These are phyloP conservation scores for Tylochromis polylepis DNA, from an alignment of 2,113 vertebrate species.

Conservation along the genomic window DNA sequence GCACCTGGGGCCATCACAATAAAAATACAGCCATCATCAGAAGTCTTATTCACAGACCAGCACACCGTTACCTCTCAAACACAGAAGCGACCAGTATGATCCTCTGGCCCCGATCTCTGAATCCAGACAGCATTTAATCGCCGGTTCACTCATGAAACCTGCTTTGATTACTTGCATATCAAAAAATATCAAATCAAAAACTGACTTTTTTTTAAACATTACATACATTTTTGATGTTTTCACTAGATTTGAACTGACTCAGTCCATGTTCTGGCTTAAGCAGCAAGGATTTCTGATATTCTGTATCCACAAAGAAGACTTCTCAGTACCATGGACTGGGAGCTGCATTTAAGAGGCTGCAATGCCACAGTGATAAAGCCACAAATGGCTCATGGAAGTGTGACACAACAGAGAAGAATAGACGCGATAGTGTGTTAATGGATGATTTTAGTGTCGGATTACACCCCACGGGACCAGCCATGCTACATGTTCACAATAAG, in stretches of 20 bases:
- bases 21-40: conserved; percentile 63
- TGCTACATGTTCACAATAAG: conserved; percentile 19
- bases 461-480: conserved; percentile 47
- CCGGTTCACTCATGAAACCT: neutral
- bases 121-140: neutral
- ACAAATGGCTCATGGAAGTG: conserved; percentile 59
- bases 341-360: conserved; percentile 34
- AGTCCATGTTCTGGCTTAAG: neutral
- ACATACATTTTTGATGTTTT: neutral
- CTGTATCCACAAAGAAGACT: neutral
- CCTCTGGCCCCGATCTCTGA: neutral
- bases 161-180: neutral
- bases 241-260: neutral
- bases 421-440: conserved; percentile 65
- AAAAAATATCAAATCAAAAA: neutral
- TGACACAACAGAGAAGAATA: conserved; percentile 57
- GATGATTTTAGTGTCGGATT: conserved; percentile 59
- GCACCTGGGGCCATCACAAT: conserved; percentile 63
- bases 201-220: neutral
- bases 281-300: neutral
- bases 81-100: conserved; percentile 3
- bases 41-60: conserved; percentile 56
- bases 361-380: conserved; percentile 34
- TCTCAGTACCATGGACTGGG: neutral
- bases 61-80: conserved; percentile 35